Evolutionary conservation across 2,888 invertebrate species (phyloP).

Genomic region (Harmothoe impar): DNA sequence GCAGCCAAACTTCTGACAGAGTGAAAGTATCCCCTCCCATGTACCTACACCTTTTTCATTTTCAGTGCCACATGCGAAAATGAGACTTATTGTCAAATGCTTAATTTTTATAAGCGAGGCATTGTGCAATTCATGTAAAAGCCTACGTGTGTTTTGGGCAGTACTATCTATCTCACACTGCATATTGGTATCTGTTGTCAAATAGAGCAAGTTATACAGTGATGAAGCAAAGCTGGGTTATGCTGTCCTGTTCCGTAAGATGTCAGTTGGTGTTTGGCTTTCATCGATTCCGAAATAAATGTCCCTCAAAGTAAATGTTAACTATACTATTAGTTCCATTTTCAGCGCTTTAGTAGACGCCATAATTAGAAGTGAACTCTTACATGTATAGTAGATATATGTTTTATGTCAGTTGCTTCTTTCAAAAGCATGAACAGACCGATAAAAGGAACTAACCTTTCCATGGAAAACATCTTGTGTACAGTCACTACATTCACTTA

Average conservation of each 20-base stretch:
- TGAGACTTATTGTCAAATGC: too few relatives aligned
- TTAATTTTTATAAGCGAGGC: not conserved
- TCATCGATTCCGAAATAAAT: not conserved
- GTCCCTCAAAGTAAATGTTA: too few relatives aligned
- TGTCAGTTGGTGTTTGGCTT: not conserved
- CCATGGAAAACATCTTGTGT: not conserved
- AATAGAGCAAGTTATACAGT: not conserved
- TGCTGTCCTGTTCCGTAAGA: not conserved
- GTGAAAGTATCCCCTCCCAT: too few relatives aligned
- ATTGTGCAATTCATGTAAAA: not conserved
- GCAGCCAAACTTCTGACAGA: too few relatives aligned
- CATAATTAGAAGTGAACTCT: not conserved
- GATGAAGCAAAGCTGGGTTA: constrained; percentile 22
- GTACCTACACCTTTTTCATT: too few relatives aligned
- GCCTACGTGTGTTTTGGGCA: not conserved
- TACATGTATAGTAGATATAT: not conserved
- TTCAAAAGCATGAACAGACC: too few relatives aligned
- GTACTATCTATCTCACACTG: not conserved
- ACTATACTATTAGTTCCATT: not conserved
- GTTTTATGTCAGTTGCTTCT: too few relatives aligned
- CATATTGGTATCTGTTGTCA: not conserved
- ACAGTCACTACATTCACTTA: not conserved
- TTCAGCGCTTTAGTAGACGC: not conserved
- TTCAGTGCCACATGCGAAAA: too few relatives aligned
- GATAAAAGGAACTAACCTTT: too few relatives aligned